phyloP scores from a whole-genome alignment of 2,797 vertebrate species.

The Eutrigla gurnardus region DNA sequence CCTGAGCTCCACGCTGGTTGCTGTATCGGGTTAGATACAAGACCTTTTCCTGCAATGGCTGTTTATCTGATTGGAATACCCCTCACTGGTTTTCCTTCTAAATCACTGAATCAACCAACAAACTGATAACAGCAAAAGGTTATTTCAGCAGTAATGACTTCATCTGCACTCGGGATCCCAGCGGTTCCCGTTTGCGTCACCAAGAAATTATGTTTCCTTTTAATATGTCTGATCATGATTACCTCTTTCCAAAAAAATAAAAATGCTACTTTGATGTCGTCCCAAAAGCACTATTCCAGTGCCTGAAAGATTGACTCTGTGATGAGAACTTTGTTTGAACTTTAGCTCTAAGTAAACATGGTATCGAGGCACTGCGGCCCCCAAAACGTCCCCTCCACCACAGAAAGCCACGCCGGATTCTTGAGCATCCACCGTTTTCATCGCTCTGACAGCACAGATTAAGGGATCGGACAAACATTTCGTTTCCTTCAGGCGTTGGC shows the following conservation, averaged over 20 bases:
- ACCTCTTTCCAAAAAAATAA: conserved; percentile 30
- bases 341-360: conserved; percentile 49
- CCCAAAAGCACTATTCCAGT: conserved; percentile 16
- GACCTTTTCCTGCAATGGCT: neutral
- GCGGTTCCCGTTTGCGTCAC: conserved; percentile 24
- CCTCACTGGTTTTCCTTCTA: neutral
- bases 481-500: conserved; percentile 27
- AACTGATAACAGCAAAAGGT: conserved; percentile 20
- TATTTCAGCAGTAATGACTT: conserved; percentile 31
- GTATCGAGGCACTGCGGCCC: conserved; percentile 14
- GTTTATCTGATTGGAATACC: conserved; percentile 39
- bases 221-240: conserved; percentile 21
- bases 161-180: conserved; percentile 11
- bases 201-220: conserved; percentile 7
- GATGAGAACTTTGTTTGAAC: conserved; percentile 45
- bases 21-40: conserved; percentile 23
- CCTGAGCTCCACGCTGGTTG: conserved; percentile 7
- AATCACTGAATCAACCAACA: conserved; percentile 2
- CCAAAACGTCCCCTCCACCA: conserved; percentile 29
- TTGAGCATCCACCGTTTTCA: conserved; percentile 39
- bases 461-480: conserved; percentile 55
- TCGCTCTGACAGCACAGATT: conserved; percentile 60
- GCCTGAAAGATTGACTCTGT: conserved; percentile 29
- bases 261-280: conserved; percentile 32
- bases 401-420: conserved; percentile 34